Conservation (phyloP, 2,797 vertebrate species). For the Alectoris magna region DNA sequence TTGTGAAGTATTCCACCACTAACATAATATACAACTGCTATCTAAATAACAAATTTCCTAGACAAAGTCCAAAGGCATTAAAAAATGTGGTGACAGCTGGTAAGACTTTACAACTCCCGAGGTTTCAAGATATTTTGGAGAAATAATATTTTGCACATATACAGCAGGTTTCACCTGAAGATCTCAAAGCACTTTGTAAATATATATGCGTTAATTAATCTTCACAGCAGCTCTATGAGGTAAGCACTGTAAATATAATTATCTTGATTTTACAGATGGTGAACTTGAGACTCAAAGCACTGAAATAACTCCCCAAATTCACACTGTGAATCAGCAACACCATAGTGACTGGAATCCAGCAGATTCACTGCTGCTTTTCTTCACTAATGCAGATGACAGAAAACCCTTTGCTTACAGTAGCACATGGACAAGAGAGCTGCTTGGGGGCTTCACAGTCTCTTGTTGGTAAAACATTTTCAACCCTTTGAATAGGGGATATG, state of each 20-base stretch:
- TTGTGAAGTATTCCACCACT: background rate
- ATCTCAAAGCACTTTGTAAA: constrained; percentile 64
- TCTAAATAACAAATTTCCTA: background rate
- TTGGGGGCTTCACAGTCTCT: background rate
- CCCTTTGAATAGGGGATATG: background rate
- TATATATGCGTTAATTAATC: constrained; percentile 70
- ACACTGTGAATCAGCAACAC: constrained; percentile 20
- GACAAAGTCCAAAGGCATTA: background rate
- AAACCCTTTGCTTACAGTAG: background rate
- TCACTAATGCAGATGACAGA: background rate
- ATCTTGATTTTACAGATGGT: constrained; percentile 66
- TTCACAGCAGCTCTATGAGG: constrained; percentile 57
- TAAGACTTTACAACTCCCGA: background rate
- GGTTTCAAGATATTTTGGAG: constrained; percentile 19
- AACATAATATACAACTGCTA: background rate
- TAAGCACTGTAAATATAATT: constrained; percentile 69
- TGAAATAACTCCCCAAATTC: constrained; percentile 58
- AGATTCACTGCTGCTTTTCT: background rate
- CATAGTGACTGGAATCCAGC: background rate
- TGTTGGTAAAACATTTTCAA: background rate
- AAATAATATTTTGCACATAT: constrained; percentile 46
- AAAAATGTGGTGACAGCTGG: background rate
- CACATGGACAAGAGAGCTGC: background rate
- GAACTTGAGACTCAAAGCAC: constrained; percentile 60
- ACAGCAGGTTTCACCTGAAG: constrained; percentile 46